Evolutionary conservation across 2,888 invertebrate genomes (phyloP).

Genomic region (Lithophane leautieri): DNA sequence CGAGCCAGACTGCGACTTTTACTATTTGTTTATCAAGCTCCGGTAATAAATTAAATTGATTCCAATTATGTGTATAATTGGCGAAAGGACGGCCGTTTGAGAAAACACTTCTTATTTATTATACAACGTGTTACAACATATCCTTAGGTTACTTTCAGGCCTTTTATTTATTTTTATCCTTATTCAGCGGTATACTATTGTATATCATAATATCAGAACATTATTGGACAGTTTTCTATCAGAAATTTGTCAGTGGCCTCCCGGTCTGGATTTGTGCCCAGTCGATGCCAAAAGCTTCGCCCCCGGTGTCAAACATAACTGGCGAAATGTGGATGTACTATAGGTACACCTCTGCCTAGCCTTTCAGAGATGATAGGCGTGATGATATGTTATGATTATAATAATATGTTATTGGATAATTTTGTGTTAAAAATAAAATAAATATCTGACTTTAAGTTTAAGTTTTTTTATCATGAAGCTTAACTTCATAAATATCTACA

Average conservation of each 20-base stretch:
- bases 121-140: constrained; percentile 60
- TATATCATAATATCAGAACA: not conserved
- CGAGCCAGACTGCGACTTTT: constrained; percentile 68
- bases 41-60: constrained; percentile 70
- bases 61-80: constrained; percentile 70
- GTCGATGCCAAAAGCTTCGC: not conserved
- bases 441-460: no score
- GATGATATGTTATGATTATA: not conserved
- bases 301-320: no score
- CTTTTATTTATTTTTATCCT: not conserved
- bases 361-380: not conserved
- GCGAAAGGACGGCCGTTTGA: constrained; percentile 69
- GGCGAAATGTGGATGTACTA: not conserved
- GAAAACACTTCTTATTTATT: constrained; percentile 53
- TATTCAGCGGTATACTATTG: not conserved
- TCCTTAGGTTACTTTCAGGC: constrained; percentile 37
- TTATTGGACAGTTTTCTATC: not conserved
- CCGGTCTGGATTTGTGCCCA: not conserved
- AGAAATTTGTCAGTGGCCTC: not conserved
- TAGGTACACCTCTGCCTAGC: not conserved
- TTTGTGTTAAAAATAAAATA: not conserved
- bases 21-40: constrained; percentile 70
- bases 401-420: not conserved
- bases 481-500: constrained; percentile 24
- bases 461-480: no score